These are phyloP conservation scores for Papilio elwesi DNA, from an alignment of 2,888 invertebrate species.

Conservation along the genomic window DNA sequence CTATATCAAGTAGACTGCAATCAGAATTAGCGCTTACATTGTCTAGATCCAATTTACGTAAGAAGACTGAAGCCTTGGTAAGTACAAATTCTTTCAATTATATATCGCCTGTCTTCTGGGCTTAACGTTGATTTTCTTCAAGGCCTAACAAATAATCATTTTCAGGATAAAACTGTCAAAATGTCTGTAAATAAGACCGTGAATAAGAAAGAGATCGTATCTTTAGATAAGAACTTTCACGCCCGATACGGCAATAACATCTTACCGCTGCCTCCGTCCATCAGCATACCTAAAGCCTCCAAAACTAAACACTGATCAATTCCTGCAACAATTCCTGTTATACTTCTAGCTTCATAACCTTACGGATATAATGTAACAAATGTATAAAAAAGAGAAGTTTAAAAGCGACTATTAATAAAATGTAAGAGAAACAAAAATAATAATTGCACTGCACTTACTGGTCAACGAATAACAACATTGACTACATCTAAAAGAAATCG, in stretches of 20 bases:
- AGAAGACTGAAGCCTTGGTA: slow-evolving; percentile 87
- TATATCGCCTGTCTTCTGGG: background rate
- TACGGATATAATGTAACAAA: slow-evolving; percentile 23
- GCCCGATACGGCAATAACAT: slow-evolving; percentile 80
- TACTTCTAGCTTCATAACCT: slow-evolving; percentile 24
- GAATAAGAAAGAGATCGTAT: slow-evolving; percentile 58
- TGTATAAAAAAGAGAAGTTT: slow-evolving; percentile 23
- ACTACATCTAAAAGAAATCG: slow-evolving; percentile 7
- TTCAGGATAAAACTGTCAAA: slow-evolving; percentile 65
- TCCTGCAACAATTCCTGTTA: slow-evolving; percentile 18
- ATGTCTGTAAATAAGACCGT: slow-evolving; percentile 46
- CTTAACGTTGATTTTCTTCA: slow-evolving; percentile 16
- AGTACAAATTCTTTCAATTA: slow-evolving; percentile 53
- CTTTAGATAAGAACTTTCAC: slow-evolving; percentile 77
- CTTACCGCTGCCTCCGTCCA: slow-evolving; percentile 75
- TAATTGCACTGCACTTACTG: slow-evolving; percentile 14
- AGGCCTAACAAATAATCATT: slow-evolving; percentile 52
- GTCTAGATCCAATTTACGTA: slow-evolving; percentile 90
- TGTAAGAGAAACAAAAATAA: slow-evolving; percentile 35
- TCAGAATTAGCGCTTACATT: slow-evolving; percentile 90
- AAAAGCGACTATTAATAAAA: slow-evolving; percentile 22
- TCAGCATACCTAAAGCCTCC: slow-evolving; percentile 78
- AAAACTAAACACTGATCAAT: slow-evolving; percentile 59
- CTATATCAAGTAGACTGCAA: slow-evolving; percentile 87
- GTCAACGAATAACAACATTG: slow-evolving; percentile 3